Conservation (phyloP, 2,888 invertebrate species). For the Eledona agricola region DNA sequence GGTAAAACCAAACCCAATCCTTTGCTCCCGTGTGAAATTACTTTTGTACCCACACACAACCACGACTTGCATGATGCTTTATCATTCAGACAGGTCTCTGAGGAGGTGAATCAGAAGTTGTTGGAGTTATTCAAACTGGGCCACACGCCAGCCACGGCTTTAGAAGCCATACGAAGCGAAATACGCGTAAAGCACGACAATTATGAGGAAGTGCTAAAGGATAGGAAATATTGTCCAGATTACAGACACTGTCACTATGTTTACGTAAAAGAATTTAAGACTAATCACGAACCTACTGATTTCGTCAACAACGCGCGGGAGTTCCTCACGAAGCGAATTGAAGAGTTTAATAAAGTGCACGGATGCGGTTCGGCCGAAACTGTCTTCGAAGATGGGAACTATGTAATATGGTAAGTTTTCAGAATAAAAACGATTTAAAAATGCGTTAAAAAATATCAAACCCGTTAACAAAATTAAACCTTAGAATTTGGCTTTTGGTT, state of each 20-base stretch:
- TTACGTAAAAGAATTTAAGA: conserved; percentile 19
- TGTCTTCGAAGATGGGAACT: not conserved
- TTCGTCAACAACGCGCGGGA: conserved; percentile 6
- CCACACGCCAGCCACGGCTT: conserved; percentile 21
- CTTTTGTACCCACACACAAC: conserved; percentile 22
- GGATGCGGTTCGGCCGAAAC: not conserved
- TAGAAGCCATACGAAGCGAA: conserved; percentile 31
- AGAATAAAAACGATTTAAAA: not conserved
- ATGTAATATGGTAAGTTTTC: conserved; percentile 2
- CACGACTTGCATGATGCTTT: conserved; percentile 3
- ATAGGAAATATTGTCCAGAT: conserved; percentile 30
- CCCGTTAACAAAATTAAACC: too few species aligned
- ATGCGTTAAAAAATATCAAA: too few species aligned
- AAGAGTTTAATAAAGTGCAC: conserved; percentile 6
- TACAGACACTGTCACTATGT: conserved; percentile 34
- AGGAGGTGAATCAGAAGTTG: conserved; percentile 24
- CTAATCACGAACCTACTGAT: conserved; percentile 1
- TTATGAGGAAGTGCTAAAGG: conserved; percentile 25
- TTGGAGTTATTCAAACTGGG: conserved; percentile 19
- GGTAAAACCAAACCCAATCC: conserved; percentile 28
- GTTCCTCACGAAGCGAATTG: conserved; percentile 8
- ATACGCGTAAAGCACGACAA: conserved; percentile 25
- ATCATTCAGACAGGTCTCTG: conserved; percentile 26
- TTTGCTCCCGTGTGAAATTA: conserved; percentile 32
- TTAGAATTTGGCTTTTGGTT: too few species aligned